phyloP scores from a whole-genome alignment of 2,888 invertebrate genomes.

The Heterodera filipjevi region DNA sequence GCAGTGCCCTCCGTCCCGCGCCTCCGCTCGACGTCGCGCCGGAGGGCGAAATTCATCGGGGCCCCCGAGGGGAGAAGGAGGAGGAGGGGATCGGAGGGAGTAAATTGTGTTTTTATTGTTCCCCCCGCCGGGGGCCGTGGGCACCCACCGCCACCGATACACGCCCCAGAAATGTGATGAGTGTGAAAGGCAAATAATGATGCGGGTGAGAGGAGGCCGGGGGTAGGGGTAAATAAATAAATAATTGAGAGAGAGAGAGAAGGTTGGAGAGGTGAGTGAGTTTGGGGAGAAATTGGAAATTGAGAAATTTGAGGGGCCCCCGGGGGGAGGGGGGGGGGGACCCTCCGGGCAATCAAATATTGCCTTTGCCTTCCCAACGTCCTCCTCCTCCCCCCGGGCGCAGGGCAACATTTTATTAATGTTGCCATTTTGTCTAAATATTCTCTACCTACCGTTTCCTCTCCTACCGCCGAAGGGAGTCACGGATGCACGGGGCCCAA shows the following conservation, averaged over 20 bases:
- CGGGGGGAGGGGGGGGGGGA: background rate
- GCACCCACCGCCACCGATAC: no score
- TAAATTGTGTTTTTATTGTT: conserved; percentile 22
- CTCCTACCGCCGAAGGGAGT: no score
- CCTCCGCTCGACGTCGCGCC: no score
- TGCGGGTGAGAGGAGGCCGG: background rate
- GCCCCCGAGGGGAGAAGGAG: background rate
- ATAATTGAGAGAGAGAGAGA: background rate
- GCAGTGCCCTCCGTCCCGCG: no score
- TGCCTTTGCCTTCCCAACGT: background rate
- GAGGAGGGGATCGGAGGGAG: background rate
- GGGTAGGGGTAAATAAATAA: conserved; percentile 21
- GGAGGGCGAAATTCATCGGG: conserved; percentile 6
- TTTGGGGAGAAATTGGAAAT: background rate
- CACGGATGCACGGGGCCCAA: no score
- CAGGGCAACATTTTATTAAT: conserved; percentile 12
- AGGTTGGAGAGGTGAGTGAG: conserved; percentile 17
- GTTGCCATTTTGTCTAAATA: conserved; percentile 9
- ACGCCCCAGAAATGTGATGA: conserved; percentile 18
- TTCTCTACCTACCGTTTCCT: background rate
- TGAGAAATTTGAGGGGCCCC: background rate
- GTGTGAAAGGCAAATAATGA: conserved; percentile 21
- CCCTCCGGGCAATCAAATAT: conserved; percentile 17
- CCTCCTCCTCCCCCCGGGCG: background rate
- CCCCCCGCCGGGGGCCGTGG: background rate